phyloP scores from a whole-genome alignment of 2,888 invertebrate species.

The Eumacrocentrus americanus region DNA sequence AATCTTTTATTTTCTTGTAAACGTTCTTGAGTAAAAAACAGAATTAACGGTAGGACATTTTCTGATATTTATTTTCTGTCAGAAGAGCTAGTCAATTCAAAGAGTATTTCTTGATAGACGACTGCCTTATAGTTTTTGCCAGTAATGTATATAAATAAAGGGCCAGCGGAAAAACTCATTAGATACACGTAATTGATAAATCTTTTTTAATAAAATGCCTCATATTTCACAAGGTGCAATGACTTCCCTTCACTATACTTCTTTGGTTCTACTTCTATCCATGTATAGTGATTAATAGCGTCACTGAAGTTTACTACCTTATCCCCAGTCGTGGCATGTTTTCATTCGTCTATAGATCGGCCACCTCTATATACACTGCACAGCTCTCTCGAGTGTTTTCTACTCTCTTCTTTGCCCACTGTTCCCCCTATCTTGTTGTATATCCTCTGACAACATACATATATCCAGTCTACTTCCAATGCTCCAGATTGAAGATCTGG shows the following conservation, averaged over 20 bases:
- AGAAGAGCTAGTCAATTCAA: too few species aligned
- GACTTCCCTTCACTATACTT: constrained; percentile 15
- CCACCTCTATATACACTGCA: constrained; percentile 32
- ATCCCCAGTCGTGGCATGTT: background rate
- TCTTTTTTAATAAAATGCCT: constrained; percentile 50
- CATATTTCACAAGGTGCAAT: constrained; percentile 45
- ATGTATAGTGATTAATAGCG: constrained; percentile 46
- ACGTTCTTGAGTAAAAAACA: too few species aligned
- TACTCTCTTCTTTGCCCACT: background rate
- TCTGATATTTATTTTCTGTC: too few species aligned
- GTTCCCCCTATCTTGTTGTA: too few species aligned
- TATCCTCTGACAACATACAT: too few species aligned
- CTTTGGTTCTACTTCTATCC: constrained; percentile 21
- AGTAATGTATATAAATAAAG: too few species aligned
- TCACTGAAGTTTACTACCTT: constrained; percentile 47
- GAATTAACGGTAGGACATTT: too few species aligned
- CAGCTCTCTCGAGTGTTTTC: background rate
- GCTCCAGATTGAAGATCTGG: background rate
- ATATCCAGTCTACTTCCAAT: background rate
- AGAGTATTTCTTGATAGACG: too few species aligned
- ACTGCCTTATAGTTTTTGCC: too few species aligned
- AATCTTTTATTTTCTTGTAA: too few species aligned
- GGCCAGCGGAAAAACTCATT: too few species aligned
- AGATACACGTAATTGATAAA: constrained; percentile 40
- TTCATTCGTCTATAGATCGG: constrained; percentile 28